Base-by-base conservation (phyloP, 2,888 invertebrate genomes). In the Drosophila pegasa region DNA sequence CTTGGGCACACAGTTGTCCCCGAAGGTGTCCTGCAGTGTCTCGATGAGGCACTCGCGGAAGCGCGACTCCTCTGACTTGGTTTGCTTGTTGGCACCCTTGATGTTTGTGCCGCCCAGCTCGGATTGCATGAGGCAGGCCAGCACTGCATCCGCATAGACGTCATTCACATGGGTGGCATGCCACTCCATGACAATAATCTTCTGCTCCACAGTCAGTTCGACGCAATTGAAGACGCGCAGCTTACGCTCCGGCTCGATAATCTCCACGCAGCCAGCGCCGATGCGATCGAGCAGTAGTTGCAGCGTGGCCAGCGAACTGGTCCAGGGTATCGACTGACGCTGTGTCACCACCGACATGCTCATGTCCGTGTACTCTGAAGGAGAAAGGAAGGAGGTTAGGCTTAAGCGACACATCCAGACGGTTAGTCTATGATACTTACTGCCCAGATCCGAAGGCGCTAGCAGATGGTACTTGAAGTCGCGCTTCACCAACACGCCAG, bases 401-500 rank as follows among this genome's bases (percentile, higher is more conserved):
- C 5, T n/a, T 3, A 31, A 12, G 16, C n/a, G 6, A 3, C 1
- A 2, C 9, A 10, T 3, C 10, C n/a, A 9, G 8, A 25, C 8
- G 18, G 0, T 6, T 33, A 4, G 5, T 25, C 0, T 0, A 16
- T 29, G 20, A 35, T 56, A 96, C 88, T 80, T 79, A 91, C 91
- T 98, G 72, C 97, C 95, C 22, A 99, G 93, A 93, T 99, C 99
- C 4, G 95, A 94, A 0, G 99, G 96, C 3, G 97, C 96, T 75
- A 99, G 93, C 58, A 99, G 94, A 91, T 99, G 98, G 91, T 99
- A 99, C 93, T 98, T 99, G 91, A 99, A 99, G 93, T 99, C 99
- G 61, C 99, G 94, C 92, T 99, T 99, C 2, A 99, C 98, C 41
- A 99, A 93, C 64, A 99, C 95, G 0, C 99, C 99, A 7, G 98